Evolutionary conservation across 2,888 invertebrate genomes (phyloP), one percentile per base, ranked within the genome.

Genomic region (Eretmocerus hayati): DNA sequence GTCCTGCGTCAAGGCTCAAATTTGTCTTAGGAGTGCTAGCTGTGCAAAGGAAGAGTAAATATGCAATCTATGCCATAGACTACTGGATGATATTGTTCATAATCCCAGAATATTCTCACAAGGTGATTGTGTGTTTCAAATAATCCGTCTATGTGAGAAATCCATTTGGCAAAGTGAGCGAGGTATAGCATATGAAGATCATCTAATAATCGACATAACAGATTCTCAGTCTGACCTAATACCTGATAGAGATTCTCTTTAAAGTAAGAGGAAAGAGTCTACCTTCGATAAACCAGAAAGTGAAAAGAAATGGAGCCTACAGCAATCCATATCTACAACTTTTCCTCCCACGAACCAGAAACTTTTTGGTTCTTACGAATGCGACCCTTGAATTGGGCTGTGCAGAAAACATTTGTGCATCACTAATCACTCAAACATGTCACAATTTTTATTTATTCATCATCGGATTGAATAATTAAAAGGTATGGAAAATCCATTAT

Each of bases 91-190:
- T 47, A 58, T 71, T 6, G 53, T 46, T 8, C 57, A 54, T 19
- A 71, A 71, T 46, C 57, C 67, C 30, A 55, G 54, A 13, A 59
- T 59, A 18, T 71, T 69, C 46, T 71, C 71, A 49, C 67, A 69
- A 53, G 64, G 70, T 42, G 52, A 56, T 13, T 59, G 57, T 39
- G 53, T 65, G 1, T 60, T 59, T 2, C 45, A 46, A 13, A 53
- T 66, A 42, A 43, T 64, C 11, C 31, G 31, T 36, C 54, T 52
- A 19, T 54, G 54, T 45, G 45, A 52, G 52, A 47, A 30, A 42
- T 6, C 52, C 36, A 32, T n/a, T n/a, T n/a, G n/a, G n/a, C n/a
- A n/a, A n/a, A n/a, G n/a, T n/a, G n/a, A n/a, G n/a, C n/a, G n/a
- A n/a, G n/a, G n/a, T n/a, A n/a, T n/a, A n/a, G n/a, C n/a, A n/a